Evolutionary conservation across 2,888 invertebrate species (phyloP).

Genomic region (Noctua janthina): DNA sequence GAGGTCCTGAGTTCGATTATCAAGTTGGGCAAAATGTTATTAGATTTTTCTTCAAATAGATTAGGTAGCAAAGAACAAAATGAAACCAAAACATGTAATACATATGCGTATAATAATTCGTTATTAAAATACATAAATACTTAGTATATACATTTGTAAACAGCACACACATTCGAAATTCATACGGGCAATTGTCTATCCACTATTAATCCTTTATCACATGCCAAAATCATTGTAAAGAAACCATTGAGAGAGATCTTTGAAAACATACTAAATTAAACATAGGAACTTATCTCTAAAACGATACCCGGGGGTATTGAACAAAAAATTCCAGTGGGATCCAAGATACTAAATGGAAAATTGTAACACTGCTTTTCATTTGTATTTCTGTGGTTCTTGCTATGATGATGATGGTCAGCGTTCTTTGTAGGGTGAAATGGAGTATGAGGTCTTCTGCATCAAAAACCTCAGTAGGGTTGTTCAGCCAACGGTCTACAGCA

Average conservation of each 20-base stretch:
- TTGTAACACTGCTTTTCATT: slow-evolving; percentile 23
- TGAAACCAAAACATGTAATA: slow-evolving; percentile 30
- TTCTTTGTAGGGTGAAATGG: not conserved
- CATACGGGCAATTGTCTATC: slow-evolving; percentile 69
- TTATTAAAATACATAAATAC: slow-evolving; percentile 67
- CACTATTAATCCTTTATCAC: slow-evolving; percentile 27
- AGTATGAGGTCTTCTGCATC: not conserved
- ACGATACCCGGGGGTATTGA: not conserved
- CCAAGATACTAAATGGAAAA: not conserved
- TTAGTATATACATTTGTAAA: slow-evolving; percentile 75
- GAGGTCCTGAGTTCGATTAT: not conserved
- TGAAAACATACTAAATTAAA: slow-evolving; percentile 38
- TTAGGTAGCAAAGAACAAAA: not conserved
- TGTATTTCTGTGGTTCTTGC: slow-evolving; percentile 40
- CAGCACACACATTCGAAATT: slow-evolving; percentile 71
- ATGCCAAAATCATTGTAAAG: slow-evolving; percentile 42
- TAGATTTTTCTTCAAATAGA: not conserved
- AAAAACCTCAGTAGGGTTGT: slow-evolving; percentile 4
- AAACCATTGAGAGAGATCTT: slow-evolving; percentile 69
- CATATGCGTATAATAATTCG: slow-evolving; percentile 59
- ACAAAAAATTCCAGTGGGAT: not conserved
- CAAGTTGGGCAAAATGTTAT: not conserved
- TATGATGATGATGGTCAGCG: slow-evolving; percentile 4
- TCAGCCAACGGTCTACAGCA: slow-evolving; percentile 19
- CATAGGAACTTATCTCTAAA: slow-evolving; percentile 27